Percentiles rank a stretch among this genome's conserved stretches.
phyloP scores from a whole-genome alignment of 2,113 vertebrate species.

The Eulacestoma nigropectus region DNA sequence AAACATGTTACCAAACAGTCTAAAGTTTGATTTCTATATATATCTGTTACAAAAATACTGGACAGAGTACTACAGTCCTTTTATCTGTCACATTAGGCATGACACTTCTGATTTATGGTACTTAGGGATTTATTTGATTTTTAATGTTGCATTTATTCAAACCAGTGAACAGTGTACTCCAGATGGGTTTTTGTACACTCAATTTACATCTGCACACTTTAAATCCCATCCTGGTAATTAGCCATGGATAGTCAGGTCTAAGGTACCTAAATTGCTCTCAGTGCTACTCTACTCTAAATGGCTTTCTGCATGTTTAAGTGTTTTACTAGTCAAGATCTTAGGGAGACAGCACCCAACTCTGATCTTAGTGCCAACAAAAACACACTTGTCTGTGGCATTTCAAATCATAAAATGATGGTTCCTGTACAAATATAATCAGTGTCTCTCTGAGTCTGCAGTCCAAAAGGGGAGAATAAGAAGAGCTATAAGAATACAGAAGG shows the following conservation, averaged over 20 bases:
- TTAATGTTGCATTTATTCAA: conserved; percentile 22
- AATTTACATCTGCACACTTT: neutral
- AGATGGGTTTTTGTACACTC: neutral
- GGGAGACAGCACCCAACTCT: neutral
- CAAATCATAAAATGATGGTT: neutral
- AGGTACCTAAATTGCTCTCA: neutral
- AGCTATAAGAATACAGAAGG: neutral
- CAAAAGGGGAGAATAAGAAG: neutral
- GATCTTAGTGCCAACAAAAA: neutral
- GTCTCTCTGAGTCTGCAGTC: neutral
- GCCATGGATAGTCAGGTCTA: neutral
- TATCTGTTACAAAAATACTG: neutral
- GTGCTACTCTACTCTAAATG: neutral
- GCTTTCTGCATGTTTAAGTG: neutral
- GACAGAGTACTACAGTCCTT: neutral
- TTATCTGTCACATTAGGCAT: neutral
- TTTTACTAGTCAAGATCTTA: neutral
- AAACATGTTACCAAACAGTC: neutral
- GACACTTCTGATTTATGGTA: neutral
- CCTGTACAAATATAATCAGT: neutral
- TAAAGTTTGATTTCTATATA: neutral
- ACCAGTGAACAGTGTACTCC: conserved; percentile 6
- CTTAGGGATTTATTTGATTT: conserved; percentile 1
- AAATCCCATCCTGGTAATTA: conserved; percentile 26
- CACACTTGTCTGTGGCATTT: neutral